Base-by-base conservation (phyloP, 2,797 vertebrate genomes). In the Cirrhinus molitorella region DNA sequence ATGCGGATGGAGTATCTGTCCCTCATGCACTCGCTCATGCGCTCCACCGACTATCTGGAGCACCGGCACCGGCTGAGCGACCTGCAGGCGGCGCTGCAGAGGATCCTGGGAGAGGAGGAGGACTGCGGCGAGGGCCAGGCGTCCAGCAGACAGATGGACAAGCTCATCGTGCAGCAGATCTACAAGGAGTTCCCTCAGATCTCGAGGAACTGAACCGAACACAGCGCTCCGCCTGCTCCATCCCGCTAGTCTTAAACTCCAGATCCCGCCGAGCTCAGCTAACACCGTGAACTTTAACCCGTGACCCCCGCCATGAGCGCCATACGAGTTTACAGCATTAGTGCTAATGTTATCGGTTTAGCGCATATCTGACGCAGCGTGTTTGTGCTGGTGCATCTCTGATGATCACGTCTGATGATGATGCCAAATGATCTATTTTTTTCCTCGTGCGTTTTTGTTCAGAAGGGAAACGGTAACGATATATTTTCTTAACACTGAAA, bases 1-100 rank as follows among this genome's bases (percentile, higher is more conserved):
- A 91, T 99, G 88, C 94, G 98, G 85, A 98, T 98, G 97, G 98
- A 99, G 92, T 99, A 99, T 90, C 96, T 99, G 8, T 99, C 98
- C 43, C 96, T 99, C 91, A 99, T 99, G 97, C 97, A 97, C 61
- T 96, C 97, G 21, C 96, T 99, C 88, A 94, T 99, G 79, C 96
- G 96, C 91, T 96, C 97, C 81, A 99, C 98, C 0, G 95, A 97
- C 85, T 99, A 99, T 90, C 92, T 98, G 57, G 96, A 98, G 91
- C 98, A 99, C 91, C 95, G 93, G 89, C 98, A 99, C 91, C 96
- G 98, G 49, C 92, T 97, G 4, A 45, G 93, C 0, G 98, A 99
- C 93, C 95, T 99, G 90, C 97, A 96, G 91, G 96, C 95, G 53
- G 94, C 94, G 4, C 91, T 99, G 90, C 97, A 97, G 85, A 96